A percentile compares a stretch with the other conserved stretches of the same genome.
phyloP scores from a whole-genome alignment of 2,888 invertebrate genomes.

The Spodoptera picta region DNA sequence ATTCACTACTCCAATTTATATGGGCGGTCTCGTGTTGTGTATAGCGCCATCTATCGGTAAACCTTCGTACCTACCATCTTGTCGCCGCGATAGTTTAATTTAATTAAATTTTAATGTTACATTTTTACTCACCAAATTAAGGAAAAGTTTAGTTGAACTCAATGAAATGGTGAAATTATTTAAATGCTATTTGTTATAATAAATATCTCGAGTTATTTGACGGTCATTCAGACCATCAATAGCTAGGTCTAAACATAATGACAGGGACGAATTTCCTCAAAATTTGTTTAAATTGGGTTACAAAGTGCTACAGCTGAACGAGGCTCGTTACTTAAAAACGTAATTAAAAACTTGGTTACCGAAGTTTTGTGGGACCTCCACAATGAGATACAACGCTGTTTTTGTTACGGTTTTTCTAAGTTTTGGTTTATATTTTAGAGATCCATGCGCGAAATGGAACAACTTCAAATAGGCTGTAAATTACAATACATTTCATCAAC shows the following conservation, averaged over 20 bases:
- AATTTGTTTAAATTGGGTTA: conserved; percentile 41
- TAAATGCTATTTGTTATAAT: too few species aligned
- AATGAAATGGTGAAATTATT: too few species aligned
- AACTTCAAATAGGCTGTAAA: background rate
- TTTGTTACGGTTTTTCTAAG: conserved; percentile 32
- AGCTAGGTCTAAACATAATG: conserved; percentile 9
- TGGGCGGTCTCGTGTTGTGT: too few species aligned
- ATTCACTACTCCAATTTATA: too few species aligned
- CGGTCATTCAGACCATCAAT: conserved; percentile 1
- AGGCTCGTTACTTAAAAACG: conserved; percentile 55
- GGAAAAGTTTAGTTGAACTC: too few species aligned
- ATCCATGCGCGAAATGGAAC: conserved; percentile 1
- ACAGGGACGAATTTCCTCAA: conserved; percentile 16
- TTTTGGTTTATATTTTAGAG: conserved; percentile 28
- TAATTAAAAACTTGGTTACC: conserved; percentile 58
- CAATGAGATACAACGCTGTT: conserved; percentile 32
- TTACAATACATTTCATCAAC: too few species aligned
- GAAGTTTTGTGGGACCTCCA: conserved; percentile 36
- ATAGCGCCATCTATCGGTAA: too few species aligned
- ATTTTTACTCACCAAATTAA: too few species aligned
- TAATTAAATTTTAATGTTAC: too few species aligned
- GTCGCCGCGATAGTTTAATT: too few species aligned
- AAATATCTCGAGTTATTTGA: too few species aligned
- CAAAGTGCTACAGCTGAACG: conserved; percentile 35
- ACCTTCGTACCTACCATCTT: too few species aligned